Evolutionary conservation across 2,888 invertebrate species (phyloP).

Genomic region (Isotomurus palustris): DNA sequence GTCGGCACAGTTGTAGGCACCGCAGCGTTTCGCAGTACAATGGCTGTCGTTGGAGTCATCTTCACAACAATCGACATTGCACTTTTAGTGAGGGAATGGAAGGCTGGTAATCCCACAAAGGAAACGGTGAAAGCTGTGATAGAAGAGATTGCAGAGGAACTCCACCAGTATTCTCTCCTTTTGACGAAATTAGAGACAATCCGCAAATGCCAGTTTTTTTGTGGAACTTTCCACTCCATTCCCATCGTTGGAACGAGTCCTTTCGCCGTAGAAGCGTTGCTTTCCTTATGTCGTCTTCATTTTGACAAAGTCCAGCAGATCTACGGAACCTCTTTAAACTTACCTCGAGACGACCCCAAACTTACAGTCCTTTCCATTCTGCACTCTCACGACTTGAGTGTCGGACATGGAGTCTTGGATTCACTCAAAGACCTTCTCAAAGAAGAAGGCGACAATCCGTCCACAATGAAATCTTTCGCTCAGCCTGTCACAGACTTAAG

Average conservation of each 20-base stretch:
- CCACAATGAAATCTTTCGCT: too few species aligned
- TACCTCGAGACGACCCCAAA: too few species aligned
- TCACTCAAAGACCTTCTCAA: too few species aligned
- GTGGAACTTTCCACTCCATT: background rate
- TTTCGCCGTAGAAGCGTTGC: background rate
- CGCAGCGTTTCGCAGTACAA: background rate
- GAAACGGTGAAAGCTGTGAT: constrained; percentile 2
- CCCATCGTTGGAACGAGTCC: constrained; percentile 1
- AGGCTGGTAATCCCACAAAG: background rate
- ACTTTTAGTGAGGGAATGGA: constrained; percentile 4
- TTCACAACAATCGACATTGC: constrained; percentile 8
- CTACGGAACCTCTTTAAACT: too few species aligned
- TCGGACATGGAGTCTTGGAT: too few species aligned
- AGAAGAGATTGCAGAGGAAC: background rate
- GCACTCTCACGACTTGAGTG: too few species aligned
- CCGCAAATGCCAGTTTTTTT: background rate
- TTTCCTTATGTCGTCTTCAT: background rate
- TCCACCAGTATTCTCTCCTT: background rate
- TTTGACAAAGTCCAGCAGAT: background rate
- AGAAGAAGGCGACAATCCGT: too few species aligned
- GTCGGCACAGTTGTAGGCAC: background rate
- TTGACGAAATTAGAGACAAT: background rate
- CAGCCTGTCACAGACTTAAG: too few species aligned
- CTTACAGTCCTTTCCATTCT: too few species aligned
- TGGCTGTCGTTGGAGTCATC: constrained; percentile 4